Evolutionary conservation across 2,888 invertebrate species (phyloP), one percentile per base, ranked within the genome.

Genomic region (Leucozona laternaria): DNA sequence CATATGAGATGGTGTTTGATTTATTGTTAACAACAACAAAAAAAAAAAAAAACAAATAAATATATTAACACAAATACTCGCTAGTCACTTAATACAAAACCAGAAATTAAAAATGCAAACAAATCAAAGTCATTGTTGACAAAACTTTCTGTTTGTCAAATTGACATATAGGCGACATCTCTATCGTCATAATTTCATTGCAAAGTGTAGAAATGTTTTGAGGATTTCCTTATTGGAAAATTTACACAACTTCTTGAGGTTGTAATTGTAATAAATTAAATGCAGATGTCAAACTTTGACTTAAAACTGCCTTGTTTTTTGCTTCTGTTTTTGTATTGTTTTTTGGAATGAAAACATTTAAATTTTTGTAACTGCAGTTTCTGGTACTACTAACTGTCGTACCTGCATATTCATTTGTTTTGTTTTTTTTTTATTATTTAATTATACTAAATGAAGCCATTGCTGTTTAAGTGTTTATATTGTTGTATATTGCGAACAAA

Each of bases 191-290:
- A 22, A 17, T 8, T 45, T 17, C 10, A 17, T 17, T n/a, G 10
- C 17, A 45, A 43, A 15, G 45, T 17, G 45, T 45, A 45, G 5
- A 37, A 4, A 8, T 6, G 1, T n/a, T n/a, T 58, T 58, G 20
- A 4, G 60, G 22, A 60, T 60, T 60, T 60, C 60, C 60, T 60
- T 60, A 60, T 60, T 37, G 37, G 34, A 37, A 60, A 8, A 20
- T 60, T 22, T 60, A 1, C 34, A 60, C 60, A 60, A 15, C 37
- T 60, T 40, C 15, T 40, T 37, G 15, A 60, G 22, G 37, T 60
- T 60, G 60, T n/a, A 60, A 60, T 60, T 60, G 60, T n/a, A 60
- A 60, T 60, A 60, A 60, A 60, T 60, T 60, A 40, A 40, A 40
- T 13, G 22, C 60, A 60, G 60, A 60, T 60, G 60, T 60, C 60